These are phyloP conservation scores for Cylindroiulus punctatus DNA, from an alignment of 2,888 invertebrate species.

Conservation along the genomic window DNA sequence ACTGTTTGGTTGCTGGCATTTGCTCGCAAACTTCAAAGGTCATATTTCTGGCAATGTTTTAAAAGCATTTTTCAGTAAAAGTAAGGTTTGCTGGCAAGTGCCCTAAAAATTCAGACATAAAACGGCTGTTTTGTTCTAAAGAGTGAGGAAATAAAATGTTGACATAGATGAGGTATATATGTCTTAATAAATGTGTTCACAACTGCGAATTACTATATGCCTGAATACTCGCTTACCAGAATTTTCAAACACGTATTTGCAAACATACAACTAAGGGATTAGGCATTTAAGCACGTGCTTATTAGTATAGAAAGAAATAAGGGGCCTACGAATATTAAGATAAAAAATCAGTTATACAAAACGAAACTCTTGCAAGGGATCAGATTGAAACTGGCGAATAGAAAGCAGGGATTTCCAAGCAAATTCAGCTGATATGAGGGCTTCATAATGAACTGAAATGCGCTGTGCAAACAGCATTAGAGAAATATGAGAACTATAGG, in stretches of 20 bases:
- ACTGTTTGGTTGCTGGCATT: slow-evolving; percentile 27
- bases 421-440: neutral
- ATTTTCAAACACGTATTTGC: no score
- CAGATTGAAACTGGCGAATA: neutral
- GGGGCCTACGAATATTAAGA: neutral
- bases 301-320: neutral
- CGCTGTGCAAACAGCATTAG: neutral
- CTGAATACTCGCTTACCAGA: no score
- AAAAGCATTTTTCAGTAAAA: neutral
- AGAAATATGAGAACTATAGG: neutral
- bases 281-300: neutral
- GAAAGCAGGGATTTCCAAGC: neutral
- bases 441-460: neutral
- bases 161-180: no score
- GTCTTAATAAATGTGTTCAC: no score
- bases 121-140: no score
- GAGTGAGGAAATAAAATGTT: no score
- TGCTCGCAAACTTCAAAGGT: neutral
- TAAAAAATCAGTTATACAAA: neutral
- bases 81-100: no score
- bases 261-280: no score
- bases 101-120: no score
- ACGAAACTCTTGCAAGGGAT: neutral
- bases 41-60: slow-evolving; percentile 7
- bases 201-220: no score